Conservation (phyloP, 1,140 invertebrate species). For the Eriosoma lanigerum region DNA sequence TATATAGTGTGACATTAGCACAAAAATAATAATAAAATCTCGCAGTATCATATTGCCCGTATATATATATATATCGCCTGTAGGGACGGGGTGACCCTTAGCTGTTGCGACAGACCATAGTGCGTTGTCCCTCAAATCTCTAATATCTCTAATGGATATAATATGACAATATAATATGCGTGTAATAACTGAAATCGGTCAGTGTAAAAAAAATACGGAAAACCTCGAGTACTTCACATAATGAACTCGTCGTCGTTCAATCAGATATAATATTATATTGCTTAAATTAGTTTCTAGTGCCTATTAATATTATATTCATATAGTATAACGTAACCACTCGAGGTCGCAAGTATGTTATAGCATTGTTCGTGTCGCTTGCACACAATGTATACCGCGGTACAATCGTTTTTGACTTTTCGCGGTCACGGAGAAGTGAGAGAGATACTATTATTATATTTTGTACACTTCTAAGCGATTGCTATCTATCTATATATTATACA, state of each 20-base stretch:
- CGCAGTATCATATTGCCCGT: constrained; percentile 26
- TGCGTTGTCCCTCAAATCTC: neutral
- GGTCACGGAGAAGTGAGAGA: neutral
- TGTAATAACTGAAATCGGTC: constrained; percentile 11
- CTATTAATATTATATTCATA: neutral
- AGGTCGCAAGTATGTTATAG: neutral
- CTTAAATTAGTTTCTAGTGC: neutral
- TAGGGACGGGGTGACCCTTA: neutral
- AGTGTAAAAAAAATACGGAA: constrained; percentile 5
- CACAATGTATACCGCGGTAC: constrained; percentile 13
- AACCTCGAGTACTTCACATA: constrained; percentile 25
- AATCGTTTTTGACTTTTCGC: constrained; percentile 1
- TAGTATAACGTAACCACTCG: neutral
- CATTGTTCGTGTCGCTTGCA: constrained; percentile 34
- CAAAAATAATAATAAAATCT: constrained; percentile 18
- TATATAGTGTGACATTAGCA: neutral
- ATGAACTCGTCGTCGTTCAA: constrained; percentile 18
- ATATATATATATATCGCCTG: neutral
- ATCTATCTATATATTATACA: neutral
- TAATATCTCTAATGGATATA: too few relatives aligned
- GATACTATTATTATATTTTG: too few relatives aligned
- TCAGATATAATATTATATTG: neutral
- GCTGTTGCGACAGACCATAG: neutral
- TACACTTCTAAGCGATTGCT: constrained; percentile 19
- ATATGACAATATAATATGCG: too few relatives aligned